Base-by-base conservation (phyloP, 2,888 invertebrate genomes). In the Mesorhabditis spiculigera region DNA sequence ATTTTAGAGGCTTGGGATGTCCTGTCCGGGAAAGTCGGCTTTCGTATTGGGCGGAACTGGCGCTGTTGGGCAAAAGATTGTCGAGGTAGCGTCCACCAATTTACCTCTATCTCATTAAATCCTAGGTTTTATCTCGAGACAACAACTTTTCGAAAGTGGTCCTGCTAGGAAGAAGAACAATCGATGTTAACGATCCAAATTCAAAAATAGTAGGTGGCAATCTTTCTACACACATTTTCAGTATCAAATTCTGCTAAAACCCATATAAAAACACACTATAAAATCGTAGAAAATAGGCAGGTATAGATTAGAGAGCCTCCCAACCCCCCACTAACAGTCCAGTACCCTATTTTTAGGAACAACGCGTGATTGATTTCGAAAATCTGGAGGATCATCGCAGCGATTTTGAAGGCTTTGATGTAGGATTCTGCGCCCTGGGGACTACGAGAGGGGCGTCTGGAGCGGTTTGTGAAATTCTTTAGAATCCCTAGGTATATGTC, bases 381-480 rank as follows among this genome's bases (percentile, higher is more conserved):
- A 87, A 88, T 16, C 75, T 89, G 2, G 86, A 87, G 4, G 86
- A 88, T 4, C 78, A 86, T 76, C 61, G 67, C 0, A 86, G 87
- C n/a, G 85, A 76, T 2, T 89, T 89, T 73, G 77, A 82, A 68
- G 87, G 84, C 6, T 78, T 86, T 75, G 87, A 89, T 78, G 86
- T 88, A 13, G 88, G 88, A 1, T 89, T 87, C 80, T 89, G 88
- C 78, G 86, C 87, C 68, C 78, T 89, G 13, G 89, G 89, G 58
- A 89, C 89, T 10, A 89, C 89, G 4, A 80, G 86, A 63, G 87
- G 78, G 42, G 88, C 88, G 77, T 78, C 88, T 16, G 89, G 89
- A 68, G 84, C 85, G 45, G 88, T 88, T 72, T 63, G 67, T 66
- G 43, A 10, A 61, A 28, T 28, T 28, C 28, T 28, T 28, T 28